Conservation (phyloP, 2,888 invertebrate species). For the Dromius quadrimaculatus region DNA sequence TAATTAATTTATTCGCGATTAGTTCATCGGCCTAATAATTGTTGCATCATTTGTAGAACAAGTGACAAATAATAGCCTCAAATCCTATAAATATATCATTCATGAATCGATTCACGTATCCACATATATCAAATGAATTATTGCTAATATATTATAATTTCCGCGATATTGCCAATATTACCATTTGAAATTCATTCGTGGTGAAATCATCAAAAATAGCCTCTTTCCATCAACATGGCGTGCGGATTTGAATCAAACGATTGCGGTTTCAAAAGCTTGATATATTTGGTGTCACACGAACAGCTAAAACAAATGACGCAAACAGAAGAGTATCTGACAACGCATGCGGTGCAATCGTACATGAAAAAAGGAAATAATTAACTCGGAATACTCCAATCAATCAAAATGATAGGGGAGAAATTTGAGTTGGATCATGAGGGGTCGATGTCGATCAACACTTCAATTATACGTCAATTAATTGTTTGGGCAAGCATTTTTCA, state of each 20-base stretch:
- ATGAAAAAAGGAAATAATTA: constrained; percentile 35
- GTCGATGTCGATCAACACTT: too few species aligned
- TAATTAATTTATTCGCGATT: too few species aligned
- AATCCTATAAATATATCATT: too few species aligned
- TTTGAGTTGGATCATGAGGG: too few species aligned
- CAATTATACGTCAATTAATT: too few species aligned
- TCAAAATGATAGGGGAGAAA: constrained; percentile 30
- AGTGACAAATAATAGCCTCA: too few species aligned
- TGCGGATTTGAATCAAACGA: constrained; percentile 13
- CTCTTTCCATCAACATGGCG: constrained; percentile 11
- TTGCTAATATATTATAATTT: too few species aligned
- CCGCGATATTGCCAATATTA: constrained; percentile 1
- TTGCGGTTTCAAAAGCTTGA: constrained; percentile 33
- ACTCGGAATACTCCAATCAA: constrained; percentile 34
- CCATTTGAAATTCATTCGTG: constrained; percentile 9
- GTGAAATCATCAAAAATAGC: constrained; percentile 11
- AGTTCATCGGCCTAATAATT: too few species aligned
- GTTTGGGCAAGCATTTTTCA: too few species aligned
- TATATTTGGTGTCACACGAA: constrained; percentile 35
- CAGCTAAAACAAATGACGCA: constrained; percentile 19
- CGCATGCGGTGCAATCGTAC: not conserved
- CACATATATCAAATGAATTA: too few species aligned
- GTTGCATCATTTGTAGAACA: too few species aligned
- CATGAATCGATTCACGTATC: too few species aligned
- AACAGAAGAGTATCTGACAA: constrained; percentile 25